Percentiles rank a stretch among this genome's conserved stretches.
phyloP scores from a whole-genome alignment of 2,797 vertebrate genomes.

The Acanthis flammea region DNA sequence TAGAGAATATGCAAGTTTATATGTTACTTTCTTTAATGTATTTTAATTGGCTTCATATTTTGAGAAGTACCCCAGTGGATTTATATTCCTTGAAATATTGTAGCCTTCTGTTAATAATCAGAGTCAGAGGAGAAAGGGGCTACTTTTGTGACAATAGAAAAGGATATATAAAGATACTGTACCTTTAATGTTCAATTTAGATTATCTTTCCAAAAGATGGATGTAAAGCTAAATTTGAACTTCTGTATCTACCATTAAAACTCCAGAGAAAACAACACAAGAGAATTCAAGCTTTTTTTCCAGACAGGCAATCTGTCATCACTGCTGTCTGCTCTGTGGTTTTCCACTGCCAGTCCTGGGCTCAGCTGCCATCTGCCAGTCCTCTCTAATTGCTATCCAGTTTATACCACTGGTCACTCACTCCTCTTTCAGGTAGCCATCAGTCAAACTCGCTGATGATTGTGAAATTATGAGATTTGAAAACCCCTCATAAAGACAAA shows the following conservation, averaged over 20 bases:
- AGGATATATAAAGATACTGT: neutral
- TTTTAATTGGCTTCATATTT: neutral
- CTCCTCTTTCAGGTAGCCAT: conserved; percentile 46
- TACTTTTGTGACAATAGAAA: neutral
- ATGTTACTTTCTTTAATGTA: neutral
- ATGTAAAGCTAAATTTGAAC: conserved; percentile 12
- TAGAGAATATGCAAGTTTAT: neutral
- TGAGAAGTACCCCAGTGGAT: neutral
- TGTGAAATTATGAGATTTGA: conserved; percentile 4
- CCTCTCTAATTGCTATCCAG: conserved; percentile 41
- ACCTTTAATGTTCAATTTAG: neutral
- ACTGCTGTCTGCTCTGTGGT: conserved; percentile 17
- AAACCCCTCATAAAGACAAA: neutral
- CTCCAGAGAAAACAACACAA: conserved; percentile 9
- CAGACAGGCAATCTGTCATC: conserved; percentile 61
- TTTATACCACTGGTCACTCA: conserved; percentile 13
- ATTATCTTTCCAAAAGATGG: neutral
- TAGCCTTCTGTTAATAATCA: neutral
- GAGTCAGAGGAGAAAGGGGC: neutral
- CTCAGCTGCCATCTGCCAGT: conserved; percentile 61
- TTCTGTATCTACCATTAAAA: conserved; percentile 29
- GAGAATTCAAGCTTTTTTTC: conserved; percentile 47
- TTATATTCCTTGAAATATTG: neutral
- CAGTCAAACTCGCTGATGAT: neutral
- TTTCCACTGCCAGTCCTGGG: conserved; percentile 38